A percentile compares a stretch with the other conserved stretches of the same genome.
phyloP scores from a whole-genome alignment of 2,113 vertebrate species.

The Dasypus novemcinctus region DNA sequence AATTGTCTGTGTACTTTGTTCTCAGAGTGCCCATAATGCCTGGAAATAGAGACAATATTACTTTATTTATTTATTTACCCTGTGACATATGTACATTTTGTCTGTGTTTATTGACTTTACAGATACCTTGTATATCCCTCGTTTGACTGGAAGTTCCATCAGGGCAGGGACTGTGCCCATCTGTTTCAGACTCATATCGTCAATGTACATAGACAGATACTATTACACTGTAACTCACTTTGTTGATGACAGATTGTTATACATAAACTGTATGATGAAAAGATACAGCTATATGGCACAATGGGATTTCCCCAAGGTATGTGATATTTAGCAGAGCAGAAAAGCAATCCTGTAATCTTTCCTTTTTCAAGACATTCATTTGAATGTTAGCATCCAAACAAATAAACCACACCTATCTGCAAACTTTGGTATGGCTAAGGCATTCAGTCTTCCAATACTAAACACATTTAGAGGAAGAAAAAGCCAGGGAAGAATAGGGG shows the following conservation, averaged over 20 bases:
- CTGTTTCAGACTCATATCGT: neutral
- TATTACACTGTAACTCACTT: neutral
- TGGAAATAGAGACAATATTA: neutral
- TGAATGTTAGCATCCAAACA: conserved; percentile 9
- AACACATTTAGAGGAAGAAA: neutral
- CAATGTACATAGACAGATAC: neutral
- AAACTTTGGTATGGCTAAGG: neutral
- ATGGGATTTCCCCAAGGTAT: neutral
- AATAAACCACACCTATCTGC: neutral
- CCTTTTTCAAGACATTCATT: neutral
- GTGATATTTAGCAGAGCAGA: neutral
- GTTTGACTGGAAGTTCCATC: neutral
- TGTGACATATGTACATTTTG: neutral
- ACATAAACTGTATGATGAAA: conserved; percentile 6
- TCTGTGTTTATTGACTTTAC: neutral
- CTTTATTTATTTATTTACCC: neutral
- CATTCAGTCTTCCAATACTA: neutral
- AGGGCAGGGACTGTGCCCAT: neutral
- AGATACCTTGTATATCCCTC: neutral
- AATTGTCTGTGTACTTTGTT: neutral
- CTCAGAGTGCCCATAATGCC: neutral
- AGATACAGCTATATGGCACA: neutral
- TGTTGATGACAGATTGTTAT: neutral
- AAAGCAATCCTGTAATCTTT: neutral
- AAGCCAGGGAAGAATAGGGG: neutral